Percentiles rank a stretch among this genome's conserved stretches.
Conservation (phyloP, 2,888 invertebrate species). For the Standfussiana lucernea region DNA sequence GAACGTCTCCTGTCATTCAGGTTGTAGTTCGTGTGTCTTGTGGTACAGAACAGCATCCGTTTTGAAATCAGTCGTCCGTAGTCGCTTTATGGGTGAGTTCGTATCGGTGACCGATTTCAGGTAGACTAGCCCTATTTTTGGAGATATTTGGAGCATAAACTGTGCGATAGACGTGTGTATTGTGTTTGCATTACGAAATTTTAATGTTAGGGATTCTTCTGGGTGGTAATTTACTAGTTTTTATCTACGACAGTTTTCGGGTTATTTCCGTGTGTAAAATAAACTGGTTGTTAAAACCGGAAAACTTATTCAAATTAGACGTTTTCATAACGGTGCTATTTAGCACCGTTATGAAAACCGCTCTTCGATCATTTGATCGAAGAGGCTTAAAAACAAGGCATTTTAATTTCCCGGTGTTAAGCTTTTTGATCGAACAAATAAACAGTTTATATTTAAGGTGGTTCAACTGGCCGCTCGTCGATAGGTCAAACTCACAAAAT, state of each 20-base stretch:
- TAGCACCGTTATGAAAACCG: no score
- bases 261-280: slow-evolving; percentile 10
- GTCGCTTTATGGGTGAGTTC: slow-evolving; percentile 82
- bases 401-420: slow-evolving; percentile 41
- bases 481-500: slow-evolving; percentile 56
- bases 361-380: no score
- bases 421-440: slow-evolving; percentile 38
- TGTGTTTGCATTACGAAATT: slow-evolving; percentile 43
- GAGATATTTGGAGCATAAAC: slow-evolving; percentile 66
- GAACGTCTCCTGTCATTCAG: slow-evolving; percentile 74
- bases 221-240: slow-evolving; percentile 1
- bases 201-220: slow-evolving; percentile 2
- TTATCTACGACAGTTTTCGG: background rate
- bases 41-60: slow-evolving; percentile 74
- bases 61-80: slow-evolving; percentile 74
- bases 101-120: slow-evolving; percentile 68
- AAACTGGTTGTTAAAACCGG: slow-evolving; percentile 43
- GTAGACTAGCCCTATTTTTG: slow-evolving; percentile 66
- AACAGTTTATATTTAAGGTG: slow-evolving; percentile 52
- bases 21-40: slow-evolving; percentile 71
- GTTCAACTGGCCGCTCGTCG: slow-evolving; percentile 42
- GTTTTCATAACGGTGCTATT: slow-evolving; percentile 44
- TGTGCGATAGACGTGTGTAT: slow-evolving; percentile 29
- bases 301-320: slow-evolving; percentile 46
- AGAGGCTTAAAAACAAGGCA: slow-evolving; percentile 16